These are phyloP conservation scores for Dryobota labecula DNA, from an alignment of 2,888 invertebrate species.

Conservation along the genomic window DNA sequence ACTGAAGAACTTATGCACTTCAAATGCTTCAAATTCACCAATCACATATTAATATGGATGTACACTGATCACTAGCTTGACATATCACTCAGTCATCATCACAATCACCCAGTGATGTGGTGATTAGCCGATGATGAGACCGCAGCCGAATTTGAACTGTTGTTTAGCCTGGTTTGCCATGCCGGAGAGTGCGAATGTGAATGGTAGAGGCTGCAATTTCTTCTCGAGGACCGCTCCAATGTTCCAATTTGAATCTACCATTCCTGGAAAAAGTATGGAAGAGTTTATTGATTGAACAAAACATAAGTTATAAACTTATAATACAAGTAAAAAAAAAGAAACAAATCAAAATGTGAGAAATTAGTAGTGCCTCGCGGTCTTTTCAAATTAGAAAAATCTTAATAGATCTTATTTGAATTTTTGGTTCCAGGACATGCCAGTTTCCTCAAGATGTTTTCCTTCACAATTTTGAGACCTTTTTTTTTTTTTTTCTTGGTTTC, in stretches of 20 bases:
- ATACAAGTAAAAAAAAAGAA: too few relatives aligned
- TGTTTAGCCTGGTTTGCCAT: constrained; percentile 98
- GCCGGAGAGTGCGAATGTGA: constrained; percentile 97
- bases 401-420: too few relatives aligned
- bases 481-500: too few relatives aligned
- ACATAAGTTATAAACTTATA: too few relatives aligned
- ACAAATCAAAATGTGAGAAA: too few relatives aligned
- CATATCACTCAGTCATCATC: constrained; percentile 63
- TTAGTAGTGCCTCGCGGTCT: too few relatives aligned
- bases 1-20: constrained; percentile 27
- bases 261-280: constrained; percentile 90
- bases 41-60: constrained; percentile 36
- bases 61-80: constrained; percentile 68
- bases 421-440: too few relatives aligned
- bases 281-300: too few relatives aligned
- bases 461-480: too few relatives aligned
- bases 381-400: too few relatives aligned
- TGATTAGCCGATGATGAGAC: constrained; percentile 96
- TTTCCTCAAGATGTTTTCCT: too few relatives aligned
- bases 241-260: constrained; percentile 97
- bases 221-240: constrained; percentile 98
- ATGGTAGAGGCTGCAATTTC: constrained; percentile 97
- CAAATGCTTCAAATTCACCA: constrained; percentile 37
- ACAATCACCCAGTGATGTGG: constrained; percentile 25
- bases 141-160: constrained; percentile 98